Evolutionary conservation across 2,797 vertebrate species (phyloP).

Genomic region (Ctenopoma multispine): DNA sequence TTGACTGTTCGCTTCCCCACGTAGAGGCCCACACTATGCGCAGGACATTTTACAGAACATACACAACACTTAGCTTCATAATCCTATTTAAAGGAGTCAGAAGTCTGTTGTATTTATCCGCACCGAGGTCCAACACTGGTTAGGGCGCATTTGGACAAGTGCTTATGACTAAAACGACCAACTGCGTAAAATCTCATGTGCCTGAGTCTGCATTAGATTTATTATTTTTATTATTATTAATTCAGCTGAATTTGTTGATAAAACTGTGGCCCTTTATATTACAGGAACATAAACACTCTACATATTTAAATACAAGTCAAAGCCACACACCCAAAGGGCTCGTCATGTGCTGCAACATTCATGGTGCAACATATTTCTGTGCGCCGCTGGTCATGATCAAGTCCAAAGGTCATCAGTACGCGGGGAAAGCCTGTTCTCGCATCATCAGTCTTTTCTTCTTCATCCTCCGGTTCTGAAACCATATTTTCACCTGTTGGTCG

Average conservation of each 20-base stretch:
- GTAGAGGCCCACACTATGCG: conserved; percentile 18
- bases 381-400: conserved; percentile 73
- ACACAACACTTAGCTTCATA: conserved; percentile 22
- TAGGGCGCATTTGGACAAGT: conserved; percentile 14
- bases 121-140: conserved; percentile 4
- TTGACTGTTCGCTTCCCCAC: conserved; percentile 59
- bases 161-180: conserved; percentile 12
- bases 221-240: neutral
- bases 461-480: conserved; percentile 93
- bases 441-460: conserved; percentile 95
- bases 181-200: neutral
- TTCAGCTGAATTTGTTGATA: neutral
- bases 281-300: conserved; percentile 32
- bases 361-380: conserved; percentile 27
- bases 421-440: conserved; percentile 90
- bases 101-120: neutral
- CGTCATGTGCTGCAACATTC: conserved; percentile 25
- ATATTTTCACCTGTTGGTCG: conserved; percentile 89
- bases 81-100: conserved; percentile 15
- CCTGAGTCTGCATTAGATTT: neutral
- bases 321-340: conserved; percentile 26
- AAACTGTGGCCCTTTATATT: neutral
- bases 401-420: conserved; percentile 85
- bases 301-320: conserved; percentile 48
- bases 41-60: conserved; percentile 37